These are phyloP conservation scores for Melanostigma gelatinosum DNA, from an alignment of 2,113 vertebrate genomes.

Conservation along the genomic window DNA sequence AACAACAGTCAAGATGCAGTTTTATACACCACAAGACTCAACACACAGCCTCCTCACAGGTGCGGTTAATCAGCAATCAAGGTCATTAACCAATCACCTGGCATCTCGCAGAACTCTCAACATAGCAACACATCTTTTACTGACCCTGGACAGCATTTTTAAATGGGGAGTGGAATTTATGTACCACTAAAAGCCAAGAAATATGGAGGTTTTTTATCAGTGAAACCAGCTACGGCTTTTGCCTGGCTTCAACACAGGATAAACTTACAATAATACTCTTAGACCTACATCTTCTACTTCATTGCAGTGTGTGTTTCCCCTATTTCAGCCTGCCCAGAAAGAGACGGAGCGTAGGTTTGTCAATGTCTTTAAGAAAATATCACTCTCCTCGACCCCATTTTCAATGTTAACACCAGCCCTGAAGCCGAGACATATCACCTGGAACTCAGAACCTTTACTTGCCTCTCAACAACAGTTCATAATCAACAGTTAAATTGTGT, in stretches of 20 bases:
- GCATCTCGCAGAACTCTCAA: not conserved
- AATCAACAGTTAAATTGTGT: not conserved
- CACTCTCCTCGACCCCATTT: not conserved
- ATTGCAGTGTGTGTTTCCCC: slow-evolving; percentile 1
- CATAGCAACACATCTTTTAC: not conserved
- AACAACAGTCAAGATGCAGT: not conserved
- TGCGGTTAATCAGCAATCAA: slow-evolving; percentile 61
- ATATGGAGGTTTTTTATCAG: slow-evolving; percentile 13
- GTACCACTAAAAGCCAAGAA: not conserved
- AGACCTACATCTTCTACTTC: not conserved
- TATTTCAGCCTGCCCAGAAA: not conserved
- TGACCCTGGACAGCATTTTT: not conserved
- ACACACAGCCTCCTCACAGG: slow-evolving; percentile 25
- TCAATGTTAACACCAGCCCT: not conserved
- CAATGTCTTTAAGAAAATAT: not conserved
- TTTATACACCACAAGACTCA: slow-evolving; percentile 38
- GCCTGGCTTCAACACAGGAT: slow-evolving; percentile 10
- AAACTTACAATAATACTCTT: slow-evolving; percentile 1
- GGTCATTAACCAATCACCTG: slow-evolving; percentile 31
- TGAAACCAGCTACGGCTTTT: slow-evolving; percentile 14
- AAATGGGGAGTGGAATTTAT: not conserved
- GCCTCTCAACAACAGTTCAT: not conserved
- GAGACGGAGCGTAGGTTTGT: not conserved
- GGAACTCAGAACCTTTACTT: too few species aligned
- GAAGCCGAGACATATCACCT: not conserved